A percentile compares a stretch with the other conserved stretches of the same genome.
phyloP scores from a whole-genome alignment of 2,797 vertebrate species.

The Acridotheres tristis region DNA sequence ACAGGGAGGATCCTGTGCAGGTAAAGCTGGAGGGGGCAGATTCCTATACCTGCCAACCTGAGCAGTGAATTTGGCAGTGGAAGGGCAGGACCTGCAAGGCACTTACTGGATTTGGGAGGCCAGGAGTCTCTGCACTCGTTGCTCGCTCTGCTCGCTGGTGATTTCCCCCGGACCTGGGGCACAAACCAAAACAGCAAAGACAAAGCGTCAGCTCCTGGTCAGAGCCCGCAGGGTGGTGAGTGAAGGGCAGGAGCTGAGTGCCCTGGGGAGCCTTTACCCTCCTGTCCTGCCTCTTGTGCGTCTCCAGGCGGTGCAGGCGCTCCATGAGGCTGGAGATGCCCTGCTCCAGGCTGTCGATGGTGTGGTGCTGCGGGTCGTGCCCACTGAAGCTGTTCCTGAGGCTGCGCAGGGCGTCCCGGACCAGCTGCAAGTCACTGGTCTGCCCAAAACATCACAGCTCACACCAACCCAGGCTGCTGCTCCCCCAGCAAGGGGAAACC shows the following conservation, averaged over 20 bases:
- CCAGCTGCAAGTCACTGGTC: constrained; percentile 91
- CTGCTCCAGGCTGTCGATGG: constrained; percentile 97
- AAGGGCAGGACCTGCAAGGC: neutral
- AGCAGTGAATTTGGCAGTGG: neutral
- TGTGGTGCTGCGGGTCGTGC: constrained; percentile 96
- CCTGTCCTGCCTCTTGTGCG: constrained; percentile 80
- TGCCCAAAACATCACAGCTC: constrained; percentile 46
- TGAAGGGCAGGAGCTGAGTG: neutral
- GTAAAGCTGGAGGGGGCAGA: neutral
- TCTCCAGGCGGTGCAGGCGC: constrained; percentile 83
- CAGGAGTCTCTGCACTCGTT: constrained; percentile 85
- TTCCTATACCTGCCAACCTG: neutral
- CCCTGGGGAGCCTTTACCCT: constrained; percentile 68
- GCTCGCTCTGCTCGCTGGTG: constrained; percentile 79
- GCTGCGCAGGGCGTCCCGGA: constrained; percentile 90
- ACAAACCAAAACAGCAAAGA: neutral
- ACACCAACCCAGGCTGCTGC: neutral
- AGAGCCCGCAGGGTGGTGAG: neutral
- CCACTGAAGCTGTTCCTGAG: constrained; percentile 93
- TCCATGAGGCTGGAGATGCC: constrained; percentile 94
- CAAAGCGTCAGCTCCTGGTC: fast-evolving
- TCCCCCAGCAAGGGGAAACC: neutral
- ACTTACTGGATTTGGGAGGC: constrained; percentile 89
- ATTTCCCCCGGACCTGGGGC: constrained; percentile 82
- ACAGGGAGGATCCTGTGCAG: neutral